Evolutionary conservation across 2,797 vertebrate genomes (phyloP).

Genomic region (Amphiprion clarkii): DNA sequence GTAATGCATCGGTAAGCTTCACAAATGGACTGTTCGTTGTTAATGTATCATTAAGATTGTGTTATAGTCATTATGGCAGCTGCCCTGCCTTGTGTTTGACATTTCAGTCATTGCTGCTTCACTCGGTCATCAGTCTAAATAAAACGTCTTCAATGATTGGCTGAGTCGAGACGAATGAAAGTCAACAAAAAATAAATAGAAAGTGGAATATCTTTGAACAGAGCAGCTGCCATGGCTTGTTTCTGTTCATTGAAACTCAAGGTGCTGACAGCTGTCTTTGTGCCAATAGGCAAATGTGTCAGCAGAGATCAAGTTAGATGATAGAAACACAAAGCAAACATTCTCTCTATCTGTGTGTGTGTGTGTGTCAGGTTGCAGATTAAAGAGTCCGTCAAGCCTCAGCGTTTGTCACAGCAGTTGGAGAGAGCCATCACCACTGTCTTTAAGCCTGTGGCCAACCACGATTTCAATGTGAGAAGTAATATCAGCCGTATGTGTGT

Average conservation of each 20-base stretch:
- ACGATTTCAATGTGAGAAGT: conserved; percentile 89
- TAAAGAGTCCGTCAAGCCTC: conserved; percentile 91
- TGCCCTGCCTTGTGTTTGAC: not conserved
- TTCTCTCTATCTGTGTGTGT: conserved; percentile 7
- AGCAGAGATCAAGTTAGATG: conserved; percentile 30
- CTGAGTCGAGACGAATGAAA: conserved; percentile 17
- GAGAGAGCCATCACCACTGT: conserved; percentile 91
- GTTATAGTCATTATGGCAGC: not conserved
- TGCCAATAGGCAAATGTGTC: conserved; percentile 53
- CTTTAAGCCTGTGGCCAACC: conserved; percentile 94
- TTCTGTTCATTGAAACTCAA: conserved; percentile 19
- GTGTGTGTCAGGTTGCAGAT: conserved; percentile 86
- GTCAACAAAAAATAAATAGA: conserved; percentile 27
- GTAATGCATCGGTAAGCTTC: not conserved
- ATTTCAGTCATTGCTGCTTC: not conserved
- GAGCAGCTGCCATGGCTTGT: conserved; percentile 35
- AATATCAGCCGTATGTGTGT: not conserved
- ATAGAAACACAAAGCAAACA: conserved; percentile 20
- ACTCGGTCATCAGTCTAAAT: not conserved
- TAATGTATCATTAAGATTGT: not conserved
- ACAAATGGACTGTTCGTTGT: not conserved
- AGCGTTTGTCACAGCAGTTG: conserved; percentile 91
- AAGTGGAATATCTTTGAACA: conserved; percentile 13
- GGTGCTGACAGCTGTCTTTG: conserved; percentile 37
- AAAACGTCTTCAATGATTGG: not conserved